Evolutionary conservation across 2,888 invertebrate genomes (phyloP), one percentile per base, ranked within the genome.

Genomic region (Agrotis exclamationis): DNA sequence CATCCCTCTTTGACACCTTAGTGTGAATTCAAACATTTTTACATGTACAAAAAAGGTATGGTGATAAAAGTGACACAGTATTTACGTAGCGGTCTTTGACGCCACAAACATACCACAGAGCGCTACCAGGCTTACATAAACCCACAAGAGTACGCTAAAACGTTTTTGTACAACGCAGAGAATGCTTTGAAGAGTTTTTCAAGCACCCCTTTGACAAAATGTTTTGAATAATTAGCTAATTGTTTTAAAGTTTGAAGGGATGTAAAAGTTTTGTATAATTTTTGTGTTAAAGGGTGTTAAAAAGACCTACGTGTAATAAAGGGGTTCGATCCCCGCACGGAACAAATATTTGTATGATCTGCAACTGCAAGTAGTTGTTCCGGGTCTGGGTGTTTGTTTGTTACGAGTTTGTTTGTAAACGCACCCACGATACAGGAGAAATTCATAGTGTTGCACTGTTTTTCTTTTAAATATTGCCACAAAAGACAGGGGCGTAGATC

Each of bases 101-200:
- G 18, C 39, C n/a, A 60, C 54, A 20, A 20, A 54, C 47, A 62
- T 39, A 22, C 58, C 70, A 54, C 50, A 3, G 24, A 47, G n/a
- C 18, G n/a, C 56, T 51, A 64, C 72, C 59, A 48, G 62, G 65
- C 51, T 45, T 14, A 7, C 56, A 77, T 50, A 51, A 66, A 72
- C 72, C 78, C 78, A 45, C 83, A 66, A 57, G 51, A 65, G 50
- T 60, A 79, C 18, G 28, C 39, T 20, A 45, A 78, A 48, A 48
- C 45, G 39, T 67, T 74, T 63, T 60, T 67, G 66, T 67, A 47
- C 47, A 72, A 62, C 64, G 24, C 24, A 20, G 58, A 70, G 71
- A 70, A 82, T 68, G 74, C 80, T 85, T 85, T 82, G 79, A 57
- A 39, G 33, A 56, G 44, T 53, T 66, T 72, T 78, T 83, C 48